Evolutionary conservation across 2,888 invertebrate species (phyloP), one percentile per base, ranked within the genome.

Genomic region (Tetheella fluctuosa): DNA sequence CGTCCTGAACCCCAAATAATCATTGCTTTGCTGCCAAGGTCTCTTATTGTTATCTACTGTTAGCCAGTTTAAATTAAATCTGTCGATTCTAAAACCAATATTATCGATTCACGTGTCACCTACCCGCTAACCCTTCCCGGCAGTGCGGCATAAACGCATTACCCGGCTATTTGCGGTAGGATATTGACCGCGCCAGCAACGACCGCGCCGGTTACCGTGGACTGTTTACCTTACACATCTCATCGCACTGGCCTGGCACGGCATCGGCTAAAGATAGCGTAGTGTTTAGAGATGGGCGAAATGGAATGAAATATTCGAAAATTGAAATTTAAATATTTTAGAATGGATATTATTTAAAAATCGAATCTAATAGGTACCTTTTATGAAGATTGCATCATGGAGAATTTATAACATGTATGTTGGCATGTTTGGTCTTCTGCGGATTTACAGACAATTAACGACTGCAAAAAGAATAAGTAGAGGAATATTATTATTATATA

Each of bases 131-230:
- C 77, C 74, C 76, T 79, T 70, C 67, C 58, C 55, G n/a, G 52
- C 57, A 48, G 37, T 37, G 23, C 69, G 68, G 70, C 73, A 70
- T 72, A 72, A 71, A 74, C 73, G 73, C 73, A 64, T 67, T 48
- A 48, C 48, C 64, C 72, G 74, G 86, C 86, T 88, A 89, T 89
- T 89, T 89, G 88, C 81, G 88, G 89, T 84, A 77, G 84, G 85
- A 88, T 90, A 86, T 89, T 89, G 89, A 90, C 90, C 88, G 89
- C 85, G 75, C 73, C 77, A 10, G 39, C n/a, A n/a, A n/a, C 39
- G 39, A 6, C 39, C 39, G 39, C 48, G 69, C 66, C 73, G 74
- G 67, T 71, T 78, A 82, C 83, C 83, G 83, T 83, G 17, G 20
- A 34, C 55, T 91, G 90, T 91, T 91, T 91, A 91, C 89, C 74